Conservation (phyloP, 2,888 invertebrate species). For the Melangyna quadrimaculata region DNA sequence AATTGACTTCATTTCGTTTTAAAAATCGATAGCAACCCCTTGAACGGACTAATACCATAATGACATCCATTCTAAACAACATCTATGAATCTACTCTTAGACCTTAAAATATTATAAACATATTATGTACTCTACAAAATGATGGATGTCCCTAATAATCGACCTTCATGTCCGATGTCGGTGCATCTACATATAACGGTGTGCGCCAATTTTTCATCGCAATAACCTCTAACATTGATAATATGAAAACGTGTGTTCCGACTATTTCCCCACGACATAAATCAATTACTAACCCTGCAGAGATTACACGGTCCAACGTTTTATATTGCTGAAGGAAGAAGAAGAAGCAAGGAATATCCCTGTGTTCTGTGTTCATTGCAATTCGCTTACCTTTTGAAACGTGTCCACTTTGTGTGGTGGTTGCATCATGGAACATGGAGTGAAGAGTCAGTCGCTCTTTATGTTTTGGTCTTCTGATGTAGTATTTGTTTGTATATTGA, state of each 20-base stretch:
- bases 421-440: slow-evolving; percentile 48
- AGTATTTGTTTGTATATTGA: slow-evolving; percentile 15
- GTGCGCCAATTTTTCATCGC: slow-evolving; percentile 57
- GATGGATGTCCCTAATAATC: slow-evolving; percentile 55
- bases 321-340: not conserved
- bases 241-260: slow-evolving; percentile 66
- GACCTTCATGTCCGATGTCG: slow-evolving; percentile 48
- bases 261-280: slow-evolving; percentile 64
- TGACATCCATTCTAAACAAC: no score
- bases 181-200: slow-evolving; percentile 39
- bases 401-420: slow-evolving; percentile 46
- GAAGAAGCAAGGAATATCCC: no score
- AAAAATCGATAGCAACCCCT: no score
- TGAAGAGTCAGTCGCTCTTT: not conserved
- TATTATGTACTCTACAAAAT: not conserved
- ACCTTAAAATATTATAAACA: not conserved
- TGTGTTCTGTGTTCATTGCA: not conserved
- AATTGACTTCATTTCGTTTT: no score
- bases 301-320: slow-evolving; percentile 51
- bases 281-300: slow-evolving; percentile 69
- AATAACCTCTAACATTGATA: slow-evolving; percentile 69
- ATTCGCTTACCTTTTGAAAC: slow-evolving; percentile 37
- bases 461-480: not conserved
- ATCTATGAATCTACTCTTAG: not conserved
- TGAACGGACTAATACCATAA: no score